These are phyloP conservation scores for Anniella stebbinsi DNA, from an alignment of 2,797 vertebrate genomes.

Conservation along the genomic window DNA sequence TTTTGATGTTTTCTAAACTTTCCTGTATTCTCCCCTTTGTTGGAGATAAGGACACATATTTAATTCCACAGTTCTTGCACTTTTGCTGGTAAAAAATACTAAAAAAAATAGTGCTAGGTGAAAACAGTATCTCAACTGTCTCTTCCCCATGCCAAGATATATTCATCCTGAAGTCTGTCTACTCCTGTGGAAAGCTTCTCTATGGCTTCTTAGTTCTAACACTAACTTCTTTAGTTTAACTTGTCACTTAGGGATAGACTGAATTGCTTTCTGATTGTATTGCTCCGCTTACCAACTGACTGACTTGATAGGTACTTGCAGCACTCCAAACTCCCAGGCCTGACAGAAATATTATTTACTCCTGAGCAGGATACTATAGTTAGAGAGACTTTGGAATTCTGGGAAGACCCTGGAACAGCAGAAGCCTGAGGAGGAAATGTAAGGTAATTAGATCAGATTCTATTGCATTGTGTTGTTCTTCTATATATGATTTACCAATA, in stretches of 20 bases:
- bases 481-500: too few relatives aligned
- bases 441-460: background rate
- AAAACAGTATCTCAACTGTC: background rate
- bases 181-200: background rate
- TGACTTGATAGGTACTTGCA: background rate
- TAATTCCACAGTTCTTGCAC: accelerated
- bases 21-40: background rate
- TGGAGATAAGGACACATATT: background rate
- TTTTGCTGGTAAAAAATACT: slow-evolving; percentile 40
- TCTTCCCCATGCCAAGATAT: background rate
- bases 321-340: background rate
- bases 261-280: background rate
- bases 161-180: background rate
- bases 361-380: slow-evolving; percentile 16
- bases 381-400: slow-evolving; percentile 16
- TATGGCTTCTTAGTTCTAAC: background rate
- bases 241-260: background rate
- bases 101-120: background rate
- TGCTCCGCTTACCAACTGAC: background rate
- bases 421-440: slow-evolving; percentile 38
- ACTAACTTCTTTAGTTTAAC: background rate
- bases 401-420: slow-evolving; percentile 33
- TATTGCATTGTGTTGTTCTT: too few relatives aligned
- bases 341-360: background rate
- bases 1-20: slow-evolving; percentile 12